Evolutionary conservation across 2,797 vertebrate species (phyloP).

Genomic region (Acomys russatus): DNA sequence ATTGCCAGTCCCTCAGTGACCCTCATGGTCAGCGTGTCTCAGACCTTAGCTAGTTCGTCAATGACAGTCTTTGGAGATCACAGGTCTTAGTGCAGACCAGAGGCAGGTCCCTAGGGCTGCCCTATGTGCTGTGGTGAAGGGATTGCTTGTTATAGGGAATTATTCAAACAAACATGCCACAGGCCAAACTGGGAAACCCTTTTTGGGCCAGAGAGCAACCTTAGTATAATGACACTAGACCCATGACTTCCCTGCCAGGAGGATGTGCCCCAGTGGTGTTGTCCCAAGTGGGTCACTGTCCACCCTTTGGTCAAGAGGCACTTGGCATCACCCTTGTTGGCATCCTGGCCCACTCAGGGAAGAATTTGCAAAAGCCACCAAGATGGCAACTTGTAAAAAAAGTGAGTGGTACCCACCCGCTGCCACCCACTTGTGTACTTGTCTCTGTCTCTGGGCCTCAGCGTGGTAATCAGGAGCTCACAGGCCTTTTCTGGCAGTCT

Average conservation of each 20-base stretch:
- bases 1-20: not conserved
- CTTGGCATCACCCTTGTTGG: not conserved
- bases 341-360: not conserved
- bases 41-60: not conserved
- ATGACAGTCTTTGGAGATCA: not conserved
- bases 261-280: not conserved
- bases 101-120: not conserved
- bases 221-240: not conserved
- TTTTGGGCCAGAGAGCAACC: not conserved
- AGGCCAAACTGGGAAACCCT: not conserved
- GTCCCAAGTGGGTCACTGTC: not conserved
- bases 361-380: not conserved
- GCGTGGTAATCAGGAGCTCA: not conserved
- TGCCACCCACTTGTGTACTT: not conserved
- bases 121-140: rapidly evolving
- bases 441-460: rapidly evolving
- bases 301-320: not conserved
- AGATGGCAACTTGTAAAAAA: slow-evolving; percentile 4
- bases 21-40: not conserved
- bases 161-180: not conserved
- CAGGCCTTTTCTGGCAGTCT: not conserved
- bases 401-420: rapidly evolving
- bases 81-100: not conserved
- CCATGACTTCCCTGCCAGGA: not conserved
- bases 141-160: rapidly evolving